Evolutionary conservation across 2,797 vertebrate species (phyloP).

Genomic region (Taeniopygia guttata): DNA sequence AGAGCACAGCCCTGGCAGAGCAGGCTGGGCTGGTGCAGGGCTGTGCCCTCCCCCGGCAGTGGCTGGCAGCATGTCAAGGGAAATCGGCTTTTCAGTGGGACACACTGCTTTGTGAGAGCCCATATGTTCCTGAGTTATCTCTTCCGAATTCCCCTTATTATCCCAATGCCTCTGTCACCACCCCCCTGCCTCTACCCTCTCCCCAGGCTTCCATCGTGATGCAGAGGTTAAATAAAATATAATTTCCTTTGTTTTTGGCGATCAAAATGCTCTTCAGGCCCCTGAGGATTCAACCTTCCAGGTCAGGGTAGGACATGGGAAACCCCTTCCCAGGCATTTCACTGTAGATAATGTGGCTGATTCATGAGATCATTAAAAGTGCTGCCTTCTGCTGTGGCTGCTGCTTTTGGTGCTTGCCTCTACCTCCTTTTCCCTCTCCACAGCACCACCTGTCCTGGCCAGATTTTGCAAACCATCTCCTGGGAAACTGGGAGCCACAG

Average conservation of each 20-base stretch:
- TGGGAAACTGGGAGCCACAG: background rate
- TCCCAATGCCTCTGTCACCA: slow-evolving; percentile 21
- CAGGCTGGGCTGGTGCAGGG: background rate
- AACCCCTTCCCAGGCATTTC: slow-evolving; percentile 70
- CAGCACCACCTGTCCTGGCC: background rate
- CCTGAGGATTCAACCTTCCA: slow-evolving; percentile 59
- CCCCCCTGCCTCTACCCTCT: background rate
- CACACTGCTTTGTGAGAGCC: slow-evolving; percentile 11
- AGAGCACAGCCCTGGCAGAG: background rate
- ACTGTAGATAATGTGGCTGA: slow-evolving; percentile 69
- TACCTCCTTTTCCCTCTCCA: background rate
- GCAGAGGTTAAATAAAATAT: slow-evolving; percentile 72
- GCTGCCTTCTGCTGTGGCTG: background rate
- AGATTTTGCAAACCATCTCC: background rate
- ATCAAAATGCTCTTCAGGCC: slow-evolving; percentile 61
- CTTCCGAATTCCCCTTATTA: slow-evolving; percentile 52
- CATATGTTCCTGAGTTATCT: slow-evolving; percentile 61
- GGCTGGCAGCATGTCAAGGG: background rate
- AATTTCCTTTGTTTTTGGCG: slow-evolving; percentile 70
- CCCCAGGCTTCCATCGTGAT: background rate
- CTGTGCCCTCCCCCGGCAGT: background rate
- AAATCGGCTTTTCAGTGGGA: background rate
- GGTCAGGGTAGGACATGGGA: slow-evolving; percentile 73
- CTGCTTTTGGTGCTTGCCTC: background rate
- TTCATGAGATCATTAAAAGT: slow-evolving; percentile 58